These are phyloP conservation scores for Eueides isabella DNA, from an alignment of 1,140 invertebrate genomes.

Conservation along the genomic window DNA sequence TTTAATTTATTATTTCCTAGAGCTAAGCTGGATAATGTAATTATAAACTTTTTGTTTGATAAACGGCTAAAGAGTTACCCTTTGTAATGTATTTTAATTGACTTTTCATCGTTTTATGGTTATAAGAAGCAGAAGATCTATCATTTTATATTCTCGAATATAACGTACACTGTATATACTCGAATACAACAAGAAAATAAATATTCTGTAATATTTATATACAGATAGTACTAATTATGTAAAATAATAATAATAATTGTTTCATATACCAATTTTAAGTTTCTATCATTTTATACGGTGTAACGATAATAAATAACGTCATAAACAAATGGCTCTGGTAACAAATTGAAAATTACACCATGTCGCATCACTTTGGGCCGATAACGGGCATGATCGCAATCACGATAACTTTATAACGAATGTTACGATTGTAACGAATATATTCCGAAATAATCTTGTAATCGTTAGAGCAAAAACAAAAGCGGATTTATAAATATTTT, in stretches of 20 bases:
- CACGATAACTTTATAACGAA: conserved; percentile 52
- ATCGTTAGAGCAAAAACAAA: not conserved
- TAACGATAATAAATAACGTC: conserved; percentile 29
- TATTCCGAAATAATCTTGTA: not conserved
- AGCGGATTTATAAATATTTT: not conserved
- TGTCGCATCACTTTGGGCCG: conserved; percentile 40
- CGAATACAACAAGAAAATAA: too few relatives aligned
- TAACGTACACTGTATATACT: too few relatives aligned
- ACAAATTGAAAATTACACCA: conserved; percentile 51
- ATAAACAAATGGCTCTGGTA: conserved; percentile 39
- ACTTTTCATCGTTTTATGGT: too few relatives aligned
- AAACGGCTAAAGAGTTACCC: not conserved
- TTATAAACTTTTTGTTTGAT: conserved; percentile 1
- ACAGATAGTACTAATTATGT: too few relatives aligned
- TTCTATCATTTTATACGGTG: conserved; percentile 20
- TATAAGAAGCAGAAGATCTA: too few relatives aligned
- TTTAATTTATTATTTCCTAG: not conserved
- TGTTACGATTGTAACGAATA: conserved; percentile 54
- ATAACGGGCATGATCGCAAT: conserved; percentile 56
- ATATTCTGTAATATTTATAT: too few relatives aligned
- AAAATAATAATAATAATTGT: too few relatives aligned
- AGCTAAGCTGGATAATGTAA: not conserved
- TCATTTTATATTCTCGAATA: too few relatives aligned
- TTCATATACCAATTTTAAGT: not conserved
- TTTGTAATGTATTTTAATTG: too few relatives aligned